Conservation (phyloP, 1,140 invertebrate species). For the Drosophila mayri region DNA sequence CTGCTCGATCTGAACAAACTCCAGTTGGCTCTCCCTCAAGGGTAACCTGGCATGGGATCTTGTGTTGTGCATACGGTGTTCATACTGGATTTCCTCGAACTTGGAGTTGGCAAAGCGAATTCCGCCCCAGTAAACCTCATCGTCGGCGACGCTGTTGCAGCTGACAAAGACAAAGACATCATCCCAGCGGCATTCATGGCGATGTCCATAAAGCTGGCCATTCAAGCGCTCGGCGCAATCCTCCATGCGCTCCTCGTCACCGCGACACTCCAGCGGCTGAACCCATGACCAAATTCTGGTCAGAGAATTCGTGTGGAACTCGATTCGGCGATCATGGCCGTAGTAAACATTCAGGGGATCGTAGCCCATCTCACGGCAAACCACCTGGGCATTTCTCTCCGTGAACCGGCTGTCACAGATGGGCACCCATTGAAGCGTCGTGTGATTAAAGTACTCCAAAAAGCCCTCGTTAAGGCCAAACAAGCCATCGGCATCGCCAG, state of each 20-base stretch:
- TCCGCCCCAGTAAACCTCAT: conserved; percentile 97
- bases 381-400: conserved; percentile 96
- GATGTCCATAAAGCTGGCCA: conserved; percentile 93
- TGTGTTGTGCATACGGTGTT: conserved; percentile 92
- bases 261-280: conserved; percentile 94
- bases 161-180: conserved; percentile 97
- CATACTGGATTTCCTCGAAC: conserved; percentile 94
- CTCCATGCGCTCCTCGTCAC: conserved; percentile 93
- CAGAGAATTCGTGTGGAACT: conserved; percentile 93
- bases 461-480: conserved; percentile 90
- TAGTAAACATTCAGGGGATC: conserved; percentile 95
- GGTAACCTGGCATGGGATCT: conserved; percentile 90
- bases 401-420: conserved; percentile 98
- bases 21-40: conserved; percentile 90
- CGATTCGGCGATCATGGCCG: conserved; percentile 91
- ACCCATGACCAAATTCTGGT: conserved; percentile 97
- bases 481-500: conserved; percentile 85
- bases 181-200: conserved; percentile 94
- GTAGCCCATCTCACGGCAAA: conserved; percentile 96
- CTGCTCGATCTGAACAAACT: conserved; percentile 95
- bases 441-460: conserved; percentile 97
- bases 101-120: conserved; percentile 95
- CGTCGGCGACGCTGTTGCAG: conserved; percentile 90
- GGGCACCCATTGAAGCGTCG: conserved; percentile 98
- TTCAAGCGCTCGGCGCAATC: conserved; percentile 96